Conservation (phyloP, 2,888 invertebrate species). For the Neoaliturus tenellus region DNA sequence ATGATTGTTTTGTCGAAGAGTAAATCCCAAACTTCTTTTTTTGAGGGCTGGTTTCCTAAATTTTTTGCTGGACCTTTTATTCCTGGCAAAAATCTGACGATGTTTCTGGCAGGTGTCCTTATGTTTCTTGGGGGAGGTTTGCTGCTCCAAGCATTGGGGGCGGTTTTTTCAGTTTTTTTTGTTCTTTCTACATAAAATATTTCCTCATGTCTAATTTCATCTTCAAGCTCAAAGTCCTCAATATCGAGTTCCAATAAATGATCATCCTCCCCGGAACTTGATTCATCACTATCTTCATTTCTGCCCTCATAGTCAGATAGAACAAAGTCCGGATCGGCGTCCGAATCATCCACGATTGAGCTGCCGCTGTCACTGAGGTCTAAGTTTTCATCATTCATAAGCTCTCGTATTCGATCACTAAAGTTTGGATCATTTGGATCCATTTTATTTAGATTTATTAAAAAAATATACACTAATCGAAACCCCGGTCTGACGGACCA, state of each 20-base stretch:
- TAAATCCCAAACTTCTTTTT: conserved; percentile 30
- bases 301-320: background rate
- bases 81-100: conserved; percentile 31
- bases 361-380: too few relatives aligned
- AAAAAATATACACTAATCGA: too few relatives aligned
- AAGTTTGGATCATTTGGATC: too few relatives aligned
- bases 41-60: background rate
- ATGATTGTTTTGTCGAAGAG: conserved; percentile 28
- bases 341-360: too few relatives aligned
- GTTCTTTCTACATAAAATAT: conserved; percentile 30
- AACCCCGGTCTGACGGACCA: too few relatives aligned
- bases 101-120: conserved; percentile 41
- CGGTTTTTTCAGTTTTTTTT: conserved; percentile 33
- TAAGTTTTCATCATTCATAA: too few relatives aligned
- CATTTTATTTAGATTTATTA: too few relatives aligned
- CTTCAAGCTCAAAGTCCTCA: background rate
- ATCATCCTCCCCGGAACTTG: background rate
- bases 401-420: too few relatives aligned
- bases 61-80: conserved; percentile 19
- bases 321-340: background rate
- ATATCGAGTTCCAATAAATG: background rate
- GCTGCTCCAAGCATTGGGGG: conserved; percentile 48
- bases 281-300: background rate
- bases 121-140: conserved; percentile 4
- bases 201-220: background rate